Base-by-base conservation (phyloP, 2,797 vertebrate species). In the Catharus ustulatus region DNA sequence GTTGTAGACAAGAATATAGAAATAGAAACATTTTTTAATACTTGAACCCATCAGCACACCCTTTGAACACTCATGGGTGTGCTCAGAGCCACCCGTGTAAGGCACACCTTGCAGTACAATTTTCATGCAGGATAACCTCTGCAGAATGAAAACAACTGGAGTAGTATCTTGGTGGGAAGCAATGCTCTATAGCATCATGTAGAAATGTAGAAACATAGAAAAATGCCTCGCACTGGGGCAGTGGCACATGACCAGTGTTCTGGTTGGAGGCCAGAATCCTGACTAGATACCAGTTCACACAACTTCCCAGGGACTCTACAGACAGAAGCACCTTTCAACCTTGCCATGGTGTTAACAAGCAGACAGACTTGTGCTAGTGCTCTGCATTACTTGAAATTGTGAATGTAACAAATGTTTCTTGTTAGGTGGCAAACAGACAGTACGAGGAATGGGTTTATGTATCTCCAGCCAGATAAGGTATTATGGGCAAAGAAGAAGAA, bases 371-470 rank as follows among this genome's bases (percentile, higher is more conserved):
- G 5, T 27, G 46, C 23, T 24, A 48, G 13, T 49, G 26, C 20
- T 26, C 42, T 68, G 29, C 21, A 10, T 61, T 48, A 45, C 54
- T 61, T 84, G 34, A 68, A 75, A 30, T 8, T 57, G 15, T 57
- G 26, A 64, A 57, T 34, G 32, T 63, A 75, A 42, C 17, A 16
- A 36, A 9, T 17, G 4, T 48, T 36, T 20, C 21, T 61, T 68
- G 24, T 10, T 24, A 68, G n/a, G 32, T n/a, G 79, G 32, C 19
- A n/a, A 5, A 58, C 43, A 34, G 34, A 17, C 0, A 0, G 4
- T 38, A 34, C 12, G 5, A 45, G 23, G 58, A 14, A 3, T 26
- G 27, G 24, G 43, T 38, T 72, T 0, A 0, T 4, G 3, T 13
- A 20, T 58, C 49, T 73, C 40, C 59, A 79, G 5, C 45, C 29